phyloP scores from a whole-genome alignment of 2,888 invertebrate genomes.

The Melanargia galathea region DNA sequence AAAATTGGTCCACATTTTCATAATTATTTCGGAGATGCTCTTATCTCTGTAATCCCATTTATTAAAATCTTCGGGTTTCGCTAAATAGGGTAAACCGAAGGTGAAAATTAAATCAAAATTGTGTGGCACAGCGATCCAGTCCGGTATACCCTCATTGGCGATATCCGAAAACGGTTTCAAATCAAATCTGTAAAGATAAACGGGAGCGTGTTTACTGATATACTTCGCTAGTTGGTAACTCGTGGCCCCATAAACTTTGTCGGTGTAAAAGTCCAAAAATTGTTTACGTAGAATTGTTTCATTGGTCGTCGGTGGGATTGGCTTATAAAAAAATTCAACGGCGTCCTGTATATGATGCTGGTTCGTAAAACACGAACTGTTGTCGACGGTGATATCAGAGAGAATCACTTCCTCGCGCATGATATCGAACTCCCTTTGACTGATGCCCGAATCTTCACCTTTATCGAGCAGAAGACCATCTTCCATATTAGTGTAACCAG shows the following conservation, averaged over 20 bases:
- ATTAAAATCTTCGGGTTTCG: conserved; percentile 79
- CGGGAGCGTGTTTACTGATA: conserved; percentile 82
- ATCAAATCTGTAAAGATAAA: conserved; percentile 90
- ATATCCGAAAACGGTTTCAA: conserved; percentile 85
- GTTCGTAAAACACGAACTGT: conserved; percentile 83
- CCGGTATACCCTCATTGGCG: conserved; percentile 85
- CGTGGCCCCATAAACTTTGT: conserved; percentile 88
- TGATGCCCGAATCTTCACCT: conserved; percentile 82
- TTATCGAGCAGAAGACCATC: conserved; percentile 86
- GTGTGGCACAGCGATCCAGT: conserved; percentile 91
- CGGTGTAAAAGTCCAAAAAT: conserved; percentile 88
- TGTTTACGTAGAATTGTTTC: conserved; percentile 83
- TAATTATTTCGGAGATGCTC: conserved; percentile 89
- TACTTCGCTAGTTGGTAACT: conserved; percentile 86
- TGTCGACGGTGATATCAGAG: conserved; percentile 82
- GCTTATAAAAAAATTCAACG: conserved; percentile 89
- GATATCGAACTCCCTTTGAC: conserved; percentile 82
- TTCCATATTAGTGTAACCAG: conserved; percentile 92
- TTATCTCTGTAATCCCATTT: conserved; percentile 91
- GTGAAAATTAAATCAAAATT: conserved; percentile 91
- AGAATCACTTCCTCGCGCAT: conserved; percentile 85
- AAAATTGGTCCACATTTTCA: conserved; percentile 91
- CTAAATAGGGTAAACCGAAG: conserved; percentile 90
- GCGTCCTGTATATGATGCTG: conserved; percentile 87
- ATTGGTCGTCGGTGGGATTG: conserved; percentile 84